These are phyloP conservation scores for Xyrauchen texanus DNA, from an alignment of 2,113 vertebrate species.

Conservation along the genomic window DNA sequence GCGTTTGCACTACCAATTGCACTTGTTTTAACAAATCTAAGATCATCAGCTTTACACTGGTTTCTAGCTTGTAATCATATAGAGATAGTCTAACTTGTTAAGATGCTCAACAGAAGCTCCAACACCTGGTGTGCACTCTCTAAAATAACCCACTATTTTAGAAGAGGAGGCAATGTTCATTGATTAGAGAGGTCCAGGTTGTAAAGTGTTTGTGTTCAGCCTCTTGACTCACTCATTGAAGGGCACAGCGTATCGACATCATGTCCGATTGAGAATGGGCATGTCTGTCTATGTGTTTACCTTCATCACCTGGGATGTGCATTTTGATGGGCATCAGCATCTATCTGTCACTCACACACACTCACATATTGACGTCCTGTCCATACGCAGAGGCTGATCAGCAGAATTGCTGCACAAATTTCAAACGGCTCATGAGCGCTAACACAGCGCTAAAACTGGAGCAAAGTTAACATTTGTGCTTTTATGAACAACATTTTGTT, in stretches of 20 bases:
- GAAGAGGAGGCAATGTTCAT: conserved; percentile 17
- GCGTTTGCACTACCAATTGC: not conserved
- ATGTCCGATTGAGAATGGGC: conserved; percentile 17
- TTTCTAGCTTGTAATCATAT: conserved; percentile 32
- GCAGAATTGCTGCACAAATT: not conserved
- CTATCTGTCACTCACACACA: conserved; percentile 1
- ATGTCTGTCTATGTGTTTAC: conserved; percentile 29
- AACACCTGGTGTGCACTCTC: conserved; percentile 35
- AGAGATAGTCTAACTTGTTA: conserved; percentile 13
- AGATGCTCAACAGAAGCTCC: conserved; percentile 11
- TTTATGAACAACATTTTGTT: too few relatives aligned
- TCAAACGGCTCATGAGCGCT: not conserved
- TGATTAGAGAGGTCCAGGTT: conserved; percentile 22
- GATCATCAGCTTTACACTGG: not conserved
- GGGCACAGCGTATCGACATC: conserved; percentile 11
- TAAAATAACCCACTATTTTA: conserved; percentile 18
- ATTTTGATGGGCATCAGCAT: conserved; percentile 6
- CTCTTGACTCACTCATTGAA: conserved; percentile 24
- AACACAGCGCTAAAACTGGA: conserved; percentile 8
- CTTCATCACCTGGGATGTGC: conserved; percentile 12
- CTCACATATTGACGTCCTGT: conserved; percentile 24
- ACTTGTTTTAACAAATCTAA: not conserved
- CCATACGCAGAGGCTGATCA: conserved; percentile 18
- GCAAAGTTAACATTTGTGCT: too few relatives aligned
- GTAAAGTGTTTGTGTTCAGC: conserved; percentile 21